These are phyloP conservation scores for Carcina quercana DNA, from an alignment of 2,888 invertebrate species.

Conservation along the genomic window DNA sequence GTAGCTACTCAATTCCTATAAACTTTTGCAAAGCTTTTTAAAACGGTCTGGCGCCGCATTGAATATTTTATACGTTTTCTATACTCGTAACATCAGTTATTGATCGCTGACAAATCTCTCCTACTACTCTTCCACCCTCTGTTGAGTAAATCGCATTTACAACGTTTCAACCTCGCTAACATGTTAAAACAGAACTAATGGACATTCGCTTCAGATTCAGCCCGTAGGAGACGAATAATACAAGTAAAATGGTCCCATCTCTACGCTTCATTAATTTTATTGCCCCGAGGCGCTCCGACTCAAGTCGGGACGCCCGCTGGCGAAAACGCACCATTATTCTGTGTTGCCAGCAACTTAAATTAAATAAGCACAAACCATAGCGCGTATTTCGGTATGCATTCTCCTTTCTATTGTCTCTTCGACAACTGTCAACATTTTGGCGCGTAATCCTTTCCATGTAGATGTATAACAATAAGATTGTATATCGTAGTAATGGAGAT, in stretches of 20 bases:
- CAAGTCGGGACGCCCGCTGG: conserved; percentile 52
- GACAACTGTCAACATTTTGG: conserved; percentile 66
- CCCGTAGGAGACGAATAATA: conserved; percentile 74
- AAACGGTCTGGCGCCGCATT: conserved; percentile 2
- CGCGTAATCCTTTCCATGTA: conserved; percentile 57
- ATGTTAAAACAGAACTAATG: conserved; percentile 76
- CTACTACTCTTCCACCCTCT: conserved; percentile 68
- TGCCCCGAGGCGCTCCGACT: conserved; percentile 67
- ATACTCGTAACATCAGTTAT: conserved; percentile 53
- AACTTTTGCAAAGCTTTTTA: too few relatives aligned
- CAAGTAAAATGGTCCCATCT: conserved; percentile 75
- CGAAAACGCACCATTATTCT: conserved; percentile 69
- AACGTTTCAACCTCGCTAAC: conserved; percentile 74
- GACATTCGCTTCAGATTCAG: conserved; percentile 73
- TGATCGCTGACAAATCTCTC: conserved; percentile 57
- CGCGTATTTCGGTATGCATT: conserved; percentile 53
- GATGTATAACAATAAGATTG: conserved; percentile 42
- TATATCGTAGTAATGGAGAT: conserved; percentile 61
- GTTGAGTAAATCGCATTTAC: conserved; percentile 72
- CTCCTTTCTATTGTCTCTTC: conserved; percentile 55
- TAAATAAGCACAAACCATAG: conserved; percentile 69
- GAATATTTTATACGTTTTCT: conserved; percentile 41
- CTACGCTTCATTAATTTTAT: conserved; percentile 75
- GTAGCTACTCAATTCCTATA: too few relatives aligned
- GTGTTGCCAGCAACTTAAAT: conserved; percentile 66